These are phyloP conservation scores for Scomber japonicus DNA, from an alignment of 2,113 vertebrate genomes.

Conservation along the genomic window DNA sequence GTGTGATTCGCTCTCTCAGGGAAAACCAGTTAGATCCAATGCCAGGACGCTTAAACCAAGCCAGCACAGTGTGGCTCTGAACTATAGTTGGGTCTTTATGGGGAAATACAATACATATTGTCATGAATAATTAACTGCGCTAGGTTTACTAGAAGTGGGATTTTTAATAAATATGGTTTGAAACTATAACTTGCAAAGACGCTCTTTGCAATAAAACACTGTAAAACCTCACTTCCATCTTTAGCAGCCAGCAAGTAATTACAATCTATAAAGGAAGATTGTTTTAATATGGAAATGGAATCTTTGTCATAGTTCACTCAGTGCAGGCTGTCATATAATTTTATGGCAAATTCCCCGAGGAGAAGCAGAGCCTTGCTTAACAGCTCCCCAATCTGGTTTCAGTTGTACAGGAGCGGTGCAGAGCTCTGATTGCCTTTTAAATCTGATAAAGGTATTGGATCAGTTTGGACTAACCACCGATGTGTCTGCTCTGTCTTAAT, in stretches of 20 bases:
- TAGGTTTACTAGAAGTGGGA: conserved; percentile 25
- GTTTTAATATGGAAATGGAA: conserved; percentile 75
- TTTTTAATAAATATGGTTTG: conserved; percentile 38
- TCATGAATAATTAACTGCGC: conserved; percentile 61
- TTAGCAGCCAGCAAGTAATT: conserved; percentile 58
- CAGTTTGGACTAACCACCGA: conserved; percentile 39
- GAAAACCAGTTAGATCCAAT: conserved; percentile 31
- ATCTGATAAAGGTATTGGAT: conserved; percentile 59
- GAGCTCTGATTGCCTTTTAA: conserved; percentile 37
- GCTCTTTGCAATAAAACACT: conserved; percentile 45
- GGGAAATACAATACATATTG: conserved; percentile 50
- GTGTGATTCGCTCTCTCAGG: conserved; percentile 58
- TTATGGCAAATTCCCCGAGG: conserved; percentile 61
- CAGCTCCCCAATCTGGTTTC: conserved; percentile 37
- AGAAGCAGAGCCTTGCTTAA: conserved; percentile 45
- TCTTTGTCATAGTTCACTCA: conserved; percentile 69
- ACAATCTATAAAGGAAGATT: conserved; percentile 62
- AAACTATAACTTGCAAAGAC: conserved; percentile 26
- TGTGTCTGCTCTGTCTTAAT: conserved; percentile 47
- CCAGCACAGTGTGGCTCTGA: background rate
- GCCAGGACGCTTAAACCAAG: conserved; percentile 23
- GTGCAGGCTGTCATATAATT: conserved; percentile 60
- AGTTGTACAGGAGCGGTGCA: conserved; percentile 7
- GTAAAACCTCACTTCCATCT: conserved; percentile 53
- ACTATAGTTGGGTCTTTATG: conserved; percentile 25